These are phyloP conservation scores for Drosophila nr. perissopoda DNA, from an alignment of 2,888 invertebrate species.

Conservation along the genomic window DNA sequence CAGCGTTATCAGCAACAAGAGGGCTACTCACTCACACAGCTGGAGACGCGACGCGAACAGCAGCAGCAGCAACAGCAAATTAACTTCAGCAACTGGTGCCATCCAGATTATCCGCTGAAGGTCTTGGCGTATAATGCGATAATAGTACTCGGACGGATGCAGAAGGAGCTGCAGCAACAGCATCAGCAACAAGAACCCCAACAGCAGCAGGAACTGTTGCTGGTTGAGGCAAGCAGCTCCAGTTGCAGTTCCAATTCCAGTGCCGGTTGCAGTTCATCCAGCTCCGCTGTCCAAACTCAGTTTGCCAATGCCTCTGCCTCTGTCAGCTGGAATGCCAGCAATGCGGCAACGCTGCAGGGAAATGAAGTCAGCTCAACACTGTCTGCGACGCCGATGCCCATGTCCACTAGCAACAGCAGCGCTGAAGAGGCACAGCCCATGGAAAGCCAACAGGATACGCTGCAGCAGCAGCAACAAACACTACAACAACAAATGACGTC, in stretches of 20 bases:
- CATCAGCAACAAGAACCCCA: constrained; percentile 44
- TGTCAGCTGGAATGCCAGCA: constrained; percentile 22
- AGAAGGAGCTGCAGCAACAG: constrained; percentile 55
- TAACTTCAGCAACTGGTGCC: constrained; percentile 38
- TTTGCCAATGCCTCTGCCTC: constrained; percentile 18
- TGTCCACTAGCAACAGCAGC: constrained; percentile 8
- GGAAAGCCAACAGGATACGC: constrained; percentile 9
- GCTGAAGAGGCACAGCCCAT: constrained; percentile 1
- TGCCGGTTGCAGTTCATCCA: constrained; percentile 16
- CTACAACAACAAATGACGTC: constrained; percentile 12
- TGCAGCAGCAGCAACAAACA: not conserved
- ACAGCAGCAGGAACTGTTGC: constrained; percentile 35
- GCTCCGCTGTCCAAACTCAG: not conserved
- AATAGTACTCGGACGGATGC: constrained; percentile 66
- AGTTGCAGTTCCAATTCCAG: constrained; percentile 33
- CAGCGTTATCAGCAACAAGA: constrained; percentile 83
- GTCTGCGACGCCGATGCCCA: constrained; percentile 16
- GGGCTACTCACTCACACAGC: constrained; percentile 83
- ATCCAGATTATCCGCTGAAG: constrained; percentile 54
- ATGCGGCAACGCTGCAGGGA: constrained; percentile 56
- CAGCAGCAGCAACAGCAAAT: constrained; percentile 50
- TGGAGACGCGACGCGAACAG: constrained; percentile 82
- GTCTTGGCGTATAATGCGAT: constrained; percentile 76
- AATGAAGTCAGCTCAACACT: constrained; percentile 72
- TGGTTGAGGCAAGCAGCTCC: constrained; percentile 42